Evolutionary conservation across 2,113 vertebrate genomes (phyloP).

Genomic region (Myotis yumanensis): DNA sequence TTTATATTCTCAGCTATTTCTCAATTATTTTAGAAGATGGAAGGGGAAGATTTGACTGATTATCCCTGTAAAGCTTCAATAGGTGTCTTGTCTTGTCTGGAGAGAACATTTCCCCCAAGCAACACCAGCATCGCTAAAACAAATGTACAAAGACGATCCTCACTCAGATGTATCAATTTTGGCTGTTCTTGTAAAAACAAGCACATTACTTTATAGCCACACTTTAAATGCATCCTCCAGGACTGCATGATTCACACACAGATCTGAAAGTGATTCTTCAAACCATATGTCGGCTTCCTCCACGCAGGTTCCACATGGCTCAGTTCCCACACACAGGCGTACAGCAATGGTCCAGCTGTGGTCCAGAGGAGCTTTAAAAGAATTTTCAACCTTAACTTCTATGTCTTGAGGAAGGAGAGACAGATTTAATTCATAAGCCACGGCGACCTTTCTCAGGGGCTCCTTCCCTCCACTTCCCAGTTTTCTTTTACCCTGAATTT

Average conservation of each 20-base stretch:
- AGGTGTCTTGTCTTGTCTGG: not conserved
- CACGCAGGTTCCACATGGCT: not conserved
- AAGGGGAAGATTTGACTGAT: not conserved
- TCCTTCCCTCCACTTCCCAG: accelerated
- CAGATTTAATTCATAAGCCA: not conserved
- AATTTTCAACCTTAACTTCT: not conserved
- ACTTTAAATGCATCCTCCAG: slow-evolving; percentile 40
- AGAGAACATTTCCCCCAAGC: not conserved
- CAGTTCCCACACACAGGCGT: not conserved
- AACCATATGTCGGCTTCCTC: not conserved
- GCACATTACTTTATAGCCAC: slow-evolving; percentile 40
- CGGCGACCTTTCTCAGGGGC: not conserved
- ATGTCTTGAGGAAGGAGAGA: not conserved
- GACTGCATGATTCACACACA: slow-evolving; percentile 10
- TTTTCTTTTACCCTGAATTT: not conserved
- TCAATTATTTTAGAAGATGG: not conserved
- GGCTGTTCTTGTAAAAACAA: slow-evolving; percentile 33
- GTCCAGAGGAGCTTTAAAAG: not conserved
- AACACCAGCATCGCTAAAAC: not conserved
- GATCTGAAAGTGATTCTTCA: not conserved
- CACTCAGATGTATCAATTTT: not conserved
- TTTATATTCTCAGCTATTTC: not conserved
- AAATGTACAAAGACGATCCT: not conserved
- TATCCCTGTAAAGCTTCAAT: not conserved
- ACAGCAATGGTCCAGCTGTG: not conserved